These are phyloP conservation scores for Perodicticus potto DNA, from an alignment of 2,797 vertebrate genomes.

Conservation along the genomic window DNA sequence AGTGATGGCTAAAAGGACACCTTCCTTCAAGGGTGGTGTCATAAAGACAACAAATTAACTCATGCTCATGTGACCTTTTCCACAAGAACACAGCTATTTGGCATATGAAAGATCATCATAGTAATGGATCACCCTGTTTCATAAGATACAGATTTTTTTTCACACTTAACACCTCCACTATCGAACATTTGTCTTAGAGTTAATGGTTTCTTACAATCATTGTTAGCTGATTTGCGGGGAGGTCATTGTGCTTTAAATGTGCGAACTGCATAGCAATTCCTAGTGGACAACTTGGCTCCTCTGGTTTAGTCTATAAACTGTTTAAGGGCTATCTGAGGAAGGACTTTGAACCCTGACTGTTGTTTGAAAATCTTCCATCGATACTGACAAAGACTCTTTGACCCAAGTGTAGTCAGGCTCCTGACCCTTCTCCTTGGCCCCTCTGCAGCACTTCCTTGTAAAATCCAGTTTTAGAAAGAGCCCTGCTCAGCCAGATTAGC, in stretches of 20 bases:
- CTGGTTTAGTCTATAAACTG: background rate
- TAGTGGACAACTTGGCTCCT: background rate
- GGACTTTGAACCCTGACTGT: background rate
- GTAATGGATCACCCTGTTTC: background rate
- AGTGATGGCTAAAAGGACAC: background rate
- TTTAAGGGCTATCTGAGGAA: background rate
- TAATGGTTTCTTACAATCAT: background rate
- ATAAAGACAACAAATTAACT: background rate
- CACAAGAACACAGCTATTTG: background rate
- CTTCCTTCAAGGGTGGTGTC: background rate
- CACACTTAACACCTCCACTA: background rate
- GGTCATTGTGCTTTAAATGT: background rate
- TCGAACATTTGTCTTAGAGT: background rate
- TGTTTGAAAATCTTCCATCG: background rate
- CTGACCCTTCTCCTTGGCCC: background rate
- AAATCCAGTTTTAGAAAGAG: background rate
- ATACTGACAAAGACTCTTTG: background rate
- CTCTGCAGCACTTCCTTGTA: background rate
- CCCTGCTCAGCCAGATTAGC: background rate
- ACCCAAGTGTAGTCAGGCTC: background rate
- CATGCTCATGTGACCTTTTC: background rate
- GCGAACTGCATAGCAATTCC: background rate
- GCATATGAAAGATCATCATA: background rate
- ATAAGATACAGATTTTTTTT: background rate
- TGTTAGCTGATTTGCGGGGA: background rate